phyloP scores from a whole-genome alignment of 2,113 vertebrate species.

The Tapirus terrestris region DNA sequence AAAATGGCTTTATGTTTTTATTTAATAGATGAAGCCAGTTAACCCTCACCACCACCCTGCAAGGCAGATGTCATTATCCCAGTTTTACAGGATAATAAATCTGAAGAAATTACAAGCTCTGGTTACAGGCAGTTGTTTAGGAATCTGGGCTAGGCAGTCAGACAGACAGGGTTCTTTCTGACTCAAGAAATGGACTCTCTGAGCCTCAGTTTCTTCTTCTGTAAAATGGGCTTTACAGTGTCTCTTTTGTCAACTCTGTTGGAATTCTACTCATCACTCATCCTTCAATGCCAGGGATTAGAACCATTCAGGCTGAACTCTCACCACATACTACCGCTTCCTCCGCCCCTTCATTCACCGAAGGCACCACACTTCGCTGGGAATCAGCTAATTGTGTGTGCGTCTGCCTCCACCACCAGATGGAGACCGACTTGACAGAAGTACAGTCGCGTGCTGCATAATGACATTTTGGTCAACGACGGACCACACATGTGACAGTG shows the following conservation, averaged over 20 bases:
- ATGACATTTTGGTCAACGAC: too few relatives aligned
- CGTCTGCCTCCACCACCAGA: background rate
- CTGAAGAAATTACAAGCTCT: background rate
- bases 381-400: background rate
- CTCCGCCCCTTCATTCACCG: background rate
- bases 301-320: background rate
- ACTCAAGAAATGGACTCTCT: background rate
- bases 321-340: background rate
- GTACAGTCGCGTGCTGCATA: too few relatives aligned
- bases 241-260: background rate
- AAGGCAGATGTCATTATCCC: background rate
- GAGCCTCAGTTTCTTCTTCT: background rate
- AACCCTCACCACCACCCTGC: background rate
- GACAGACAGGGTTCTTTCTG: background rate
- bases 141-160: background rate
- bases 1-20: background rate
- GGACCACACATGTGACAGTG: too few relatives aligned
- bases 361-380: background rate
- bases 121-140: background rate
- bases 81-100: background rate
- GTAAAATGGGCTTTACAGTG: background rate
- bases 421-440: background rate
- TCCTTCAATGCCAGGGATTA: background rate
- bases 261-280: background rate
- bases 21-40: background rate